Evolutionary conservation across 1,140 invertebrate species (phyloP), one percentile per base, ranked within the genome.

Genomic region (Anoplolepis gracilipes): DNA sequence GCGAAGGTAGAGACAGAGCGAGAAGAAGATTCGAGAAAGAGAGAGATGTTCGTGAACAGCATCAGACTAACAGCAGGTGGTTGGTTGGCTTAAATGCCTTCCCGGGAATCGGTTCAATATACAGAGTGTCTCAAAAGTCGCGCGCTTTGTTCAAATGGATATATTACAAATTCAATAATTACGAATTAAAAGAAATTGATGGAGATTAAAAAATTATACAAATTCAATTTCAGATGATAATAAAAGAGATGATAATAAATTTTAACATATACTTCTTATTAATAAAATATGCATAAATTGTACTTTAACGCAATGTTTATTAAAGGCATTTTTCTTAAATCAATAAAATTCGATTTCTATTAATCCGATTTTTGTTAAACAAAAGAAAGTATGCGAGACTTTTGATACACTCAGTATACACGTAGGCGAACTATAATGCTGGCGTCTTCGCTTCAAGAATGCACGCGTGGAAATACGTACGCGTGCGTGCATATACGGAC

Each of bases 51-150:
- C 49, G 81, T 76, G 88, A 76, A 69, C 88, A 78, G 90, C 84
- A 91, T 90, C 86, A 64, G 88, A 67, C 85, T 90, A 92, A 92
- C 91, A 92, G 91, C 91, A 92, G 91, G 91, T 92, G 91, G 91
- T 90, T 92, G 85, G 65, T 85, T 90, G 86, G 90, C 85, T 91
- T 90, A 91, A 92, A 90, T 90, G 88, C 91, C 89, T 91, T 92
- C 89, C 65, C 90, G 73, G 84, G 90, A 92, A 92, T 92, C 91
- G 90, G 90, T 89, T 88, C 87, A 75, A 89, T 79, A 77, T 90
- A 89, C 75, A 85, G 55, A 78, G 86, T 85, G 85, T 82, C 70
- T 42, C 55, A 42, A 25, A 82, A 82, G 53, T 82, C 39, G 5
- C 36, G 67, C 55, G 53, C 36, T 73, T 13, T 73, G 2, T 82